A percentile compares a stretch with the other conserved stretches of the same genome.
These are phyloP conservation scores for Corydoras sp. DNA, from an alignment of 2,113 vertebrate species.

Conservation along the genomic window DNA sequence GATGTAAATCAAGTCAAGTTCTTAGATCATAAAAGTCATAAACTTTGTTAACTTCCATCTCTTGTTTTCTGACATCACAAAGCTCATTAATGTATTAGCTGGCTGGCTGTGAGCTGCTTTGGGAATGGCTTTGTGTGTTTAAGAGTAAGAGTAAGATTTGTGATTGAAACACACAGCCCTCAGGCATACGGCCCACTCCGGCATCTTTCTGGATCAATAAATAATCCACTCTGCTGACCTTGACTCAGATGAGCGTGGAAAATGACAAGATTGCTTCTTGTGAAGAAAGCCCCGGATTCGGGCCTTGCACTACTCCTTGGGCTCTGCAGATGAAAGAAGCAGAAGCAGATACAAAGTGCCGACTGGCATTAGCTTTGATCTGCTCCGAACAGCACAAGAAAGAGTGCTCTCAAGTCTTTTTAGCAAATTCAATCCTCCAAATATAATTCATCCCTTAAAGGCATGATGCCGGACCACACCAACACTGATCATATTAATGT, in stretches of 20 bases:
- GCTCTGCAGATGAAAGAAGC: conserved; percentile 38
- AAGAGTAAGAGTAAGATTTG: conserved; percentile 1
- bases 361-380: conserved; percentile 38
- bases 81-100: background rate
- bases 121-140: background rate
- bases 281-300: conserved; percentile 33
- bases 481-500: background rate
- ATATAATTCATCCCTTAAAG: background rate
- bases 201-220: conserved; percentile 45
- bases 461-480: background rate
- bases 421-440: background rate
- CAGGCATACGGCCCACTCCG: conserved; percentile 16
- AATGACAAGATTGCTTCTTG: conserved; percentile 34
- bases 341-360: background rate
- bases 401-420: conserved; percentile 5
- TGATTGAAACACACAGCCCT: conserved; percentile 31
- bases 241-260: conserved; percentile 38
- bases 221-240: conserved; percentile 45
- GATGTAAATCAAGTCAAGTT: background rate
- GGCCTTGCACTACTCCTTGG: conserved; percentile 14
- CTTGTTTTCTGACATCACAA: conserved; percentile 13
- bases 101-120: background rate
- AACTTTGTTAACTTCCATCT: background rate
- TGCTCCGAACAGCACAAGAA: conserved; percentile 4
- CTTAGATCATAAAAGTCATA: background rate